phyloP scores from a whole-genome alignment of 2,113 vertebrate species.

The Dipodomys stephensi region DNA sequence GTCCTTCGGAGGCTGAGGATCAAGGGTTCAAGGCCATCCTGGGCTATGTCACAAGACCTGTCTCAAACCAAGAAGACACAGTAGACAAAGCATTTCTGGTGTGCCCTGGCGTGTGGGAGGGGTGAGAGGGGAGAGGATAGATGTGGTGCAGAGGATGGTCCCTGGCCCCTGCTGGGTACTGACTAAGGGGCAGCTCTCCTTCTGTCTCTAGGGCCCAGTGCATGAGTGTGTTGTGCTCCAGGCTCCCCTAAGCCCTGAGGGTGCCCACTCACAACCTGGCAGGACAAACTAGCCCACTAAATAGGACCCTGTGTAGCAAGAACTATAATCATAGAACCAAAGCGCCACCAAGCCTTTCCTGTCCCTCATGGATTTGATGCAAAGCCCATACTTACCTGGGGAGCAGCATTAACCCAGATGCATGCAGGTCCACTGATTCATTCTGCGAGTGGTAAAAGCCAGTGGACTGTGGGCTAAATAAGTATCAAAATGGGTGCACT shows the following conservation, averaged over 20 bases:
- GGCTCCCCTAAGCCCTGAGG: not conserved
- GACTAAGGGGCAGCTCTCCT: not conserved
- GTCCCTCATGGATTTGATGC: not conserved
- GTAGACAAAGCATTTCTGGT: too few relatives aligned
- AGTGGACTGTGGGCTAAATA: not conserved
- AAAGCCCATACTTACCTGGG: not conserved
- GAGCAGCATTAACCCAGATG: not conserved
- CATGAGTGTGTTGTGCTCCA: not conserved
- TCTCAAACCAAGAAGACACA: too few relatives aligned
- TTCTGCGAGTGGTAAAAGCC: not conserved
- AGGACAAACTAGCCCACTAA: not conserved
- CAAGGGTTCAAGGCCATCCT: too few relatives aligned
- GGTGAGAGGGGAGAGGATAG: too few relatives aligned
- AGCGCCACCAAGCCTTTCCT: not conserved
- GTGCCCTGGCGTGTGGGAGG: too few relatives aligned
- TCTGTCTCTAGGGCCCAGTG: not conserved
- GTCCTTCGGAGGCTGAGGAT: too few relatives aligned
- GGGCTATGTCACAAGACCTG: too few relatives aligned
- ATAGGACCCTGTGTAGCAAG: not conserved
- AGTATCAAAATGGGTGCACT: not conserved
- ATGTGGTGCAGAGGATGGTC: too few relatives aligned
- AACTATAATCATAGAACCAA: not conserved
- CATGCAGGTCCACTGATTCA: not conserved
- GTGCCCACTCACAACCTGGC: not conserved
- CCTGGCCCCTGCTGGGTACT: not conserved